Percentiles rank a stretch among this genome's conserved stretches.
phyloP scores from a whole-genome alignment of 2,113 vertebrate genomes.

The Hippocampus guttulatus region DNA sequence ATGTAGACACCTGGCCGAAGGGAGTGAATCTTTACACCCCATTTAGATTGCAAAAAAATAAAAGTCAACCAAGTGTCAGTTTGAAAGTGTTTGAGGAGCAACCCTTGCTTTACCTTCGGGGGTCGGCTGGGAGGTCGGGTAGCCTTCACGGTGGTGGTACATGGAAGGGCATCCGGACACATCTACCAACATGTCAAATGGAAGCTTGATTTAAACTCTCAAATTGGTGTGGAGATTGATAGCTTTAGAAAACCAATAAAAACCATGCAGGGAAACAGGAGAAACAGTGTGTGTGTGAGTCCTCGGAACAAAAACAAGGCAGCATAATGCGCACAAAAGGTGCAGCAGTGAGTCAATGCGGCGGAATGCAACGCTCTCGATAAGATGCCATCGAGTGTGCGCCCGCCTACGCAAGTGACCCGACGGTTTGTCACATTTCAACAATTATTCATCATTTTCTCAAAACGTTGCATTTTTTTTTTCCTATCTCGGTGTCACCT shows the following conservation, averaged over 20 bases:
- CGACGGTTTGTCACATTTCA: background rate
- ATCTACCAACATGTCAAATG: constrained; percentile 65
- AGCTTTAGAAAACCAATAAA: background rate
- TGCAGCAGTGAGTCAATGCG: background rate
- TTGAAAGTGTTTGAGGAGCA: background rate
- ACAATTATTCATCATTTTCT: too few relatives aligned
- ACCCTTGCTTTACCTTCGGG: constrained; percentile 67
- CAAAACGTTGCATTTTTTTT: too few relatives aligned
- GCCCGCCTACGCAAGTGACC: background rate
- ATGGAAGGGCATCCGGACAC: constrained; percentile 84
- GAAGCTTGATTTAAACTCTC: background rate
- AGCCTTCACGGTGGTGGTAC: constrained; percentile 81
- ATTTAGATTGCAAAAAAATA: too few relatives aligned
- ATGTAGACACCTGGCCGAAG: too few relatives aligned
- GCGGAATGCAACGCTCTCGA: background rate
- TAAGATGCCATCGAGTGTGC: background rate
- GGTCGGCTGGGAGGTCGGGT: constrained; percentile 68
- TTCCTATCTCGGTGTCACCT: too few relatives aligned
- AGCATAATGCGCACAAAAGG: background rate
- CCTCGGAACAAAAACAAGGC: background rate
- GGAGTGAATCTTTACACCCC: too few relatives aligned
- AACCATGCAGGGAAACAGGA: background rate
- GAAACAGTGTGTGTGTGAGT: too few relatives aligned
- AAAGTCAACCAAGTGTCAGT: too few relatives aligned
- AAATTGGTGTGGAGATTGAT: background rate